Base-by-base conservation (phyloP, 2,888 invertebrate species). In the Venustoraphidia nigricollis region DNA sequence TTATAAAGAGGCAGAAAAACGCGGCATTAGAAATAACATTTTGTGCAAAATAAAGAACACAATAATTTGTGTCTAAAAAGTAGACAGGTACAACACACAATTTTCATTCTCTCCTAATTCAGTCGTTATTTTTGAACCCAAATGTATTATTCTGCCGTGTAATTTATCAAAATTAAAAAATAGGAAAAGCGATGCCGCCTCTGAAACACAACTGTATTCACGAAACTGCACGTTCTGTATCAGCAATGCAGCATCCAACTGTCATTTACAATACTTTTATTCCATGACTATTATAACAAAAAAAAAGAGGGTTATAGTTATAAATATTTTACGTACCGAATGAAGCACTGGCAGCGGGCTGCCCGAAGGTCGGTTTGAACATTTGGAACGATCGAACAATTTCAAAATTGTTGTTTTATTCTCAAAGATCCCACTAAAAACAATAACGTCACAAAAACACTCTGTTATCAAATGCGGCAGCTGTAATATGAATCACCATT, bases 321-420 rank as follows among this genome's bases (percentile, higher is more conserved):
- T 47, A 36, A 47, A 40, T 46, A 43, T 44, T 45, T 44, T 36
- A 59, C 64, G 56, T 60, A 67, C 68, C 67, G 53, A 69, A 68
- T 2, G 68, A 62, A 10, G 64, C 61, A 51, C 63, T 66, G 35
- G 65, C 60, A 39, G 66, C 50, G 10, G 59, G 47, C n/a, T 59
- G 45, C 27, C 61, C 61, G 51, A 62, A 62, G 14, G 59, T 52
- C 27, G 60, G 57, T 48, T 62, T 62, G 43, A 42, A 42, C 42
- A 42, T 42, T 9, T 42, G 17, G 10, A 42, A 27, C 27, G 27
- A 6, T 27, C 27, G 6, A 27, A 27, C 6, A 27, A 27, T 27
- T 27, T 27, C 27, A 27, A 27, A 27, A 27, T 27, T 27, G 17
- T 17, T 17, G 27, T 27, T 27, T 27, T 27, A 1, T 27, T 27